These are phyloP conservation scores for Baryphthengus martii DNA, from an alignment of 2,113 vertebrate genomes.

Conservation along the genomic window DNA sequence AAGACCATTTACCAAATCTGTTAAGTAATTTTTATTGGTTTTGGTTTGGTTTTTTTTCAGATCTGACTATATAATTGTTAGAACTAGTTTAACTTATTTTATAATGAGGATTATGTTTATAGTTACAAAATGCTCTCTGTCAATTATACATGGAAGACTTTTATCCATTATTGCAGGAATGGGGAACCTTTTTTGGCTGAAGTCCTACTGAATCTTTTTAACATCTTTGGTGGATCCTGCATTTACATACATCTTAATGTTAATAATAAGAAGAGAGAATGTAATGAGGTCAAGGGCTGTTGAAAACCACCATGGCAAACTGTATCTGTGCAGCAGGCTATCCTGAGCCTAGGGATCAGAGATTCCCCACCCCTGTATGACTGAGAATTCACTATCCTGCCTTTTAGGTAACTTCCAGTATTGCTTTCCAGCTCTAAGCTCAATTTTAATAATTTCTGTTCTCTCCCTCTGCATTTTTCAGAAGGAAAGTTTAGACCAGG, in stretches of 20 bases:
- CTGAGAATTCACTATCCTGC: background rate
- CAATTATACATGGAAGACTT: background rate
- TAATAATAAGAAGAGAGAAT: background rate
- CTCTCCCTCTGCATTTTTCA: slow-evolving; percentile 40
- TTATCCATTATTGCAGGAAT: slow-evolving; percentile 23
- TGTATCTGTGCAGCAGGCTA: slow-evolving; percentile 14
- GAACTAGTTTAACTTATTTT: background rate
- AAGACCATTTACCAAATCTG: background rate
- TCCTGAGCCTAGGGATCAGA: slow-evolving; percentile 26
- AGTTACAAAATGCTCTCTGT: background rate
- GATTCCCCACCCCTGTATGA: slow-evolving; percentile 45
- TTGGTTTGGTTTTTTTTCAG: background rate
- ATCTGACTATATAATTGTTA: background rate
- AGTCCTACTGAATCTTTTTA: background rate
- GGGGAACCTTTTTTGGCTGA: slow-evolving; percentile 30
- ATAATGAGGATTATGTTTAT: background rate
- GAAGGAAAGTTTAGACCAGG: background rate
- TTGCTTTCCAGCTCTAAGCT: slow-evolving; percentile 36
- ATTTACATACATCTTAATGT: slow-evolving; percentile 45
- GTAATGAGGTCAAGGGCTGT: background rate
- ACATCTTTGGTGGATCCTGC: slow-evolving; percentile 42
- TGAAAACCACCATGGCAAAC: background rate
- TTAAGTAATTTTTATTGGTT: background rate
- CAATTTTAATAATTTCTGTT: background rate
- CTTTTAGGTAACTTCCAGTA: slow-evolving; percentile 12